phyloP scores from a whole-genome alignment of 35 echinoderm and acorn worm species.

The Lytechinus pictus region DNA sequence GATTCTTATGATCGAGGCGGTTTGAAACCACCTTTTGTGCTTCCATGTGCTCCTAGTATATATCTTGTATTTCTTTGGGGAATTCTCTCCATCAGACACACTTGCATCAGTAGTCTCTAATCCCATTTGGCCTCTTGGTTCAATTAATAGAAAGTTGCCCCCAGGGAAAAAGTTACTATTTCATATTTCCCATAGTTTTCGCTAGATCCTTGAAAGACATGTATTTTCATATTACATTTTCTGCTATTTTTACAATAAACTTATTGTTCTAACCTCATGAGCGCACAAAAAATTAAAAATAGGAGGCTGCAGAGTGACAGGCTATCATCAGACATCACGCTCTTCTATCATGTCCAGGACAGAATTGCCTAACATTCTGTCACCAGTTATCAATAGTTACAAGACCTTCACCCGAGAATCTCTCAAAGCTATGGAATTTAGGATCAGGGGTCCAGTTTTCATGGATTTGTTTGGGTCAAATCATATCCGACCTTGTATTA shows the following conservation, averaged over 20 bases:
- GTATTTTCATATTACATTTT: too few relatives aligned
- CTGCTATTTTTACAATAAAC: background rate
- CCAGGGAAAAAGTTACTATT: too few relatives aligned
- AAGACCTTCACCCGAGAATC: background rate
- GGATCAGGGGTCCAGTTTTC: background rate
- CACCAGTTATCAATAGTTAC: background rate
- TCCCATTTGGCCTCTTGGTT: too few relatives aligned
- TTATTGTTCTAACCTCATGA: background rate
- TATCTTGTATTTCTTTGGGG: too few relatives aligned
- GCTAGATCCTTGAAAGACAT: too few relatives aligned
- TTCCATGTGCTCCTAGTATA: too few relatives aligned
- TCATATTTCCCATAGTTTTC: too few relatives aligned
- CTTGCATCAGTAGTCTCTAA: too few relatives aligned
- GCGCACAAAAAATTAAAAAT: background rate
- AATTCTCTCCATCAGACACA: too few relatives aligned
- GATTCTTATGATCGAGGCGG: too few relatives aligned
- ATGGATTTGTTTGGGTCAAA: slow-evolving; percentile 10
- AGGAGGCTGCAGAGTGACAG: background rate
- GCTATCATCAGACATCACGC: background rate
- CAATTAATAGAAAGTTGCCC: too few relatives aligned
- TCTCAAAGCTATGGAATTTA: background rate
- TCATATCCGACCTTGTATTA: background rate
- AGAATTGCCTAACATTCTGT: background rate
- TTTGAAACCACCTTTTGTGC: too few relatives aligned
- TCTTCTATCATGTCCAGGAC: background rate